Evolutionary conservation across 2,888 invertebrate genomes (phyloP).

Genomic region (Dyspetes luteomarginatus): DNA sequence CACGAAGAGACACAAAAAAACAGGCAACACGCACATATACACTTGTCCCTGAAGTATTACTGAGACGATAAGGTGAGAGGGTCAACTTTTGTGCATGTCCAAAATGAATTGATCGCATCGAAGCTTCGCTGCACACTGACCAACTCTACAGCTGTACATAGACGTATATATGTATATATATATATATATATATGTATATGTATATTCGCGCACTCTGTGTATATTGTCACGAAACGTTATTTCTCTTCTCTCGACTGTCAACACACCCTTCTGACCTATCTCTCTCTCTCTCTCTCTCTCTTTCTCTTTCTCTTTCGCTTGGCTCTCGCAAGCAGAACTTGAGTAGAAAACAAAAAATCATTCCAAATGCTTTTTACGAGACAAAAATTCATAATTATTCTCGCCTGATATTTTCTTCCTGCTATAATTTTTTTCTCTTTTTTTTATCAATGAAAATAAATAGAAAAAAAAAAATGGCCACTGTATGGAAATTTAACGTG

Average conservation of each 20-base stretch:
- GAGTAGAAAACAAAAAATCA: no score
- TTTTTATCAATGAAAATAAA: neutral
- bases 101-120: constrained; percentile 60
- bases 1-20: no score
- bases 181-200: no score
- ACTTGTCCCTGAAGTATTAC: neutral
- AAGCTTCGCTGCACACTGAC: constrained; percentile 31
- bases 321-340: neutral
- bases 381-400: neutral
- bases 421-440: neutral
- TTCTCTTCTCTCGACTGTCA: neutral
- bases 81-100: constrained; percentile 47
- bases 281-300: neutral
- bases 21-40: neutral
- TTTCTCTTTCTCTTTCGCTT: neutral
- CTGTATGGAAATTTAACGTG: constrained; percentile 4
- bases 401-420: neutral
- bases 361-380: neutral
- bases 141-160: neutral
- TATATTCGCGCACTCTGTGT: neutral
- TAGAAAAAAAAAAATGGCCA: no score
- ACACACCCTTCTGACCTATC: neutral
- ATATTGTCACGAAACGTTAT: neutral
- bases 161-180: no score
- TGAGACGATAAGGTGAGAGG: constrained; percentile 27